Evolutionary conservation across 2,888 invertebrate genomes (phyloP).

Genomic region (Drosophila fulvimacula): DNA sequence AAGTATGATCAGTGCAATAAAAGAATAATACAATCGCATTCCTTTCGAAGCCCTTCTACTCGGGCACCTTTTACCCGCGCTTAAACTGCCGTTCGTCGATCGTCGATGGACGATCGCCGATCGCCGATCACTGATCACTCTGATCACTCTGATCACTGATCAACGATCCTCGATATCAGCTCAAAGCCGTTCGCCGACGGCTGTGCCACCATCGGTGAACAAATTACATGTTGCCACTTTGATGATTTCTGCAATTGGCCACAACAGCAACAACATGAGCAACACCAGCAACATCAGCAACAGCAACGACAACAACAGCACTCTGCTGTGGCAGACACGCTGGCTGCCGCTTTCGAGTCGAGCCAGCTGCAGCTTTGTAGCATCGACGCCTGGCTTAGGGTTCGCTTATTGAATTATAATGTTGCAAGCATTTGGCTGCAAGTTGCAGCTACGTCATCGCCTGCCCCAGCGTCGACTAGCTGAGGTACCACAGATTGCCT

Average conservation of each 20-base stretch:
- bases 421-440: slow-evolving; percentile 55
- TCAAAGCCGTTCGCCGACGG: slow-evolving; percentile 69
- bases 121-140: slow-evolving; percentile 29
- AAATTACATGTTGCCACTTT: slow-evolving; percentile 76
- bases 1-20: slow-evolving; percentile 52
- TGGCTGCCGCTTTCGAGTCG: slow-evolving; percentile 68
- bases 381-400: slow-evolving; percentile 26
- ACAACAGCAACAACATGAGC: slow-evolving; percentile 51
- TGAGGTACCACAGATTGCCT: slow-evolving; percentile 43
- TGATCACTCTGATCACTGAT: slow-evolving; percentile 17
- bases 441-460: slow-evolving; percentile 61
- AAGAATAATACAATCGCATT: slow-evolving; percentile 61
- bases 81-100: slow-evolving; percentile 55
- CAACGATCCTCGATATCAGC: slow-evolving; percentile 24
- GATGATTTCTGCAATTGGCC: slow-evolving; percentile 78
- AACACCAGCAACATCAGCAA: slow-evolving; percentile 4
- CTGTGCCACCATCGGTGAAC: slow-evolving; percentile 59
- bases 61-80: slow-evolving; percentile 74
- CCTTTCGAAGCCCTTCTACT: slow-evolving; percentile 27
- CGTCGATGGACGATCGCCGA: slow-evolving; percentile 29
- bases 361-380: slow-evolving; percentile 48
- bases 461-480: slow-evolving; percentile 45
- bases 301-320: slow-evolving; percentile 10
- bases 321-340: slow-evolving; percentile 58
- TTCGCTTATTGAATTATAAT: slow-evolving; percentile 76